Percentiles rank a stretch among this genome's conserved stretches.
Evolutionary conservation across 2,113 vertebrate species (phyloP).

Genomic region (Esox niger): DNA sequence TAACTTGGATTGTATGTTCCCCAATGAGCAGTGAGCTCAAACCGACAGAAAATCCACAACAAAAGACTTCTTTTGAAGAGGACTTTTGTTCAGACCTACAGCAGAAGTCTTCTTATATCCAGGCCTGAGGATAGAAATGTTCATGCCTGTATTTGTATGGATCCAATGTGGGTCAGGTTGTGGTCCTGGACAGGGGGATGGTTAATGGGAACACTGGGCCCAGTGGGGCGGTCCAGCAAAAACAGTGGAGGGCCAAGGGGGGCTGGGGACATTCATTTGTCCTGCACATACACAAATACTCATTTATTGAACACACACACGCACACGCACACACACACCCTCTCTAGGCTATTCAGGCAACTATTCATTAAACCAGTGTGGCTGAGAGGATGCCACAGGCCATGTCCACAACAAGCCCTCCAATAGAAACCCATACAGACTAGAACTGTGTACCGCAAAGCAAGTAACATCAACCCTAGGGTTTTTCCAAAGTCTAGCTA

Average conservation of each 20-base stretch:
- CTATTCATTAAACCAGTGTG: background rate
- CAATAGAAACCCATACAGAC: background rate
- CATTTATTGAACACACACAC: background rate
- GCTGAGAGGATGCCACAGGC: background rate
- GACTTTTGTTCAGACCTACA: too few species aligned
- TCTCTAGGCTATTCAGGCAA: background rate
- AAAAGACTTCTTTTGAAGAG: background rate
- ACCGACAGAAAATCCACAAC: too few species aligned
- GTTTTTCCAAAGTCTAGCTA: too few species aligned
- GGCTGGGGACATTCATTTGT: constrained; percentile 59
- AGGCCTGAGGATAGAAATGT: background rate
- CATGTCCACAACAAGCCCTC: background rate
- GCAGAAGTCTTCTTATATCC: background rate
- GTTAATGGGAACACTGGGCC: constrained; percentile 41
- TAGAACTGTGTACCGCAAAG: too few species aligned
- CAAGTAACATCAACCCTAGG: too few species aligned
- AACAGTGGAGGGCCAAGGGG: constrained; percentile 44
- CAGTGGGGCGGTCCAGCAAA: constrained; percentile 30
- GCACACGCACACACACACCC: too few species aligned
- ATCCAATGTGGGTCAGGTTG: background rate
- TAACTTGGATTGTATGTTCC: background rate
- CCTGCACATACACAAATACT: constrained; percentile 19
- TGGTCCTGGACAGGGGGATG: background rate
- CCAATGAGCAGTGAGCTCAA: background rate
- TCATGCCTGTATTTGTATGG: background rate